phyloP scores from a whole-genome alignment of 2,113 vertebrate genomes.

The Pteronura brasiliensis region DNA sequence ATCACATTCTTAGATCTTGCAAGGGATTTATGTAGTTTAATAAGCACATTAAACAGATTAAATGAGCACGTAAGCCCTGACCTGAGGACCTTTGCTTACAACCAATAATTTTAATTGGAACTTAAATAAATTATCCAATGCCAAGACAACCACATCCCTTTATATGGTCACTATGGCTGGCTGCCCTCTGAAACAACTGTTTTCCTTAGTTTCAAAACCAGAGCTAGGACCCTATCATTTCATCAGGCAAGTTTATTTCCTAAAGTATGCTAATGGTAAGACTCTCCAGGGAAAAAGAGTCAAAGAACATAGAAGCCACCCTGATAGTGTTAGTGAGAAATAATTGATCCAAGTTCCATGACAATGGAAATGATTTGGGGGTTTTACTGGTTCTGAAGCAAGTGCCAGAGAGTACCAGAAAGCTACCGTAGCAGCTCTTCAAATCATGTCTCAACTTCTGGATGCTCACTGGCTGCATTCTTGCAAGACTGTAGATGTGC shows the following conservation, averaged over 20 bases:
- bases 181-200: not conserved
- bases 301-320: not conserved
- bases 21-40: not conserved
- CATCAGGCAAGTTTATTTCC: not conserved
- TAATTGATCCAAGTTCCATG: not conserved
- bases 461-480: not conserved
- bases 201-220: not conserved
- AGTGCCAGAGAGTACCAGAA: not conserved
- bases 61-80: not conserved
- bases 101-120: not conserved
- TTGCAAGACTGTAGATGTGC: not conserved
- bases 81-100: not conserved
- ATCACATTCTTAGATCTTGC: not conserved
- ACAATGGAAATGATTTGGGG: not conserved
- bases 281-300: not conserved
- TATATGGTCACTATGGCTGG: not conserved
- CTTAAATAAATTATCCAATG: not conserved
- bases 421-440: not conserved
- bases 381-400: not conserved
- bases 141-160: not conserved
- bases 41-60: conserved; percentile 9
- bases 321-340: not conserved
- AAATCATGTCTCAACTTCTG: not conserved
- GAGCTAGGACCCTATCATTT: not conserved
- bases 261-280: not conserved